Evolutionary conservation across 1,140 invertebrate species (phyloP), one percentile per base, ranked within the genome.

Genomic region (Laupala kohalensis): DNA sequence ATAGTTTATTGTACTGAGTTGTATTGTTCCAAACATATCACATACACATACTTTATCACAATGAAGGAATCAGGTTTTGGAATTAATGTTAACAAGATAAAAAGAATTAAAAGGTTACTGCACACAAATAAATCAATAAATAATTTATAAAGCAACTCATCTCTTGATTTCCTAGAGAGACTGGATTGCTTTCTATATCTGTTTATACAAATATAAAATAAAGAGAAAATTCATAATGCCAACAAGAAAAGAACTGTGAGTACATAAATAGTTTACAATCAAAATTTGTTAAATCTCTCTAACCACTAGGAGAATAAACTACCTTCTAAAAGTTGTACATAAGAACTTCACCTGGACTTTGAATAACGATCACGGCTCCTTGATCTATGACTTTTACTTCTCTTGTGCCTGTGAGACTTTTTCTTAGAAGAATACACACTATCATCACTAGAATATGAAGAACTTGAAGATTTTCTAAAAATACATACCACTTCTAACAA

Each of bases 341-440:
- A 2, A 64, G 64, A 23, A 29, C 6, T 26, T 64, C 62, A 71
- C 71, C 67, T 37, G 15, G 65, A 68, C 25, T 37, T 67, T 19
- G 25, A 9, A 53, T 68, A 67, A 19, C 27, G 29, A 27, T 69
- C 67, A 28, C 67, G 25, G 26, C 71, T 72, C 26, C 71, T 37
- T 23, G 71, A 72, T 23, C 71, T 64, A 37, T 67, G 67, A 26
- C 66, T 26, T 37, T 72, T 72, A 29, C 71, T 64, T 53, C 71
- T 25, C 28, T 72, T 72, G 27, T 72, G 71, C 26, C 68, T 72
- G 5, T 72, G 62, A 63, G 65, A 72, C 23, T 67, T 72, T 23
- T 37, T 72, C 25, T 72, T 67, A 26, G 67, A 68, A 19, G 71
- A 72, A 67, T 69, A 71, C 13, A 23, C 6, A 24, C 71, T 72